phyloP scores from a whole-genome alignment of 2,113 vertebrate genomes.

The Zapus hudsonius region DNA sequence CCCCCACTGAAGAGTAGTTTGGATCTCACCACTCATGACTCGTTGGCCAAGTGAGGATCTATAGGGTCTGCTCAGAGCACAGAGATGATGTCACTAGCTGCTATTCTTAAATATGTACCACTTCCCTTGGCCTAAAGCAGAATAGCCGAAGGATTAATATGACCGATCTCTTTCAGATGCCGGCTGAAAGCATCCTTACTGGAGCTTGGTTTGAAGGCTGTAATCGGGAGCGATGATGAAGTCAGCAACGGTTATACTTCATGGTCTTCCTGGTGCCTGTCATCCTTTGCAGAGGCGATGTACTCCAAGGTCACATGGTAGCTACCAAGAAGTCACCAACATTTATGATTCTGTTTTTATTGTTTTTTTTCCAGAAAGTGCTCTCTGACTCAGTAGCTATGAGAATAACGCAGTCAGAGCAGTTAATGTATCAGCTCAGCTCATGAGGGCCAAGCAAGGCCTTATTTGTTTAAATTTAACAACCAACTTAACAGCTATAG shows the following conservation, averaged over 20 bases:
- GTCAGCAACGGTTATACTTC: not conserved
- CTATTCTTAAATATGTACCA: not conserved
- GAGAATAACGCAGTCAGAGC: fast-evolving
- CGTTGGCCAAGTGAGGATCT: not conserved
- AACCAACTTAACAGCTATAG: fast-evolving
- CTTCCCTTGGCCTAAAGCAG: not conserved
- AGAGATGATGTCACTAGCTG: not conserved
- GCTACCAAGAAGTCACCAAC: not conserved
- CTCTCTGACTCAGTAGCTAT: not conserved
- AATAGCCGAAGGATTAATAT: not conserved
- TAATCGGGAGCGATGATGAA: not conserved
- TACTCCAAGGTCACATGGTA: not conserved
- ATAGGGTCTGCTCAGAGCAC: fast-evolving
- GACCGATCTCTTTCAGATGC: not conserved
- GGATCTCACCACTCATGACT: not conserved
- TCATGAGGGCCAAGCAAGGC: fast-evolving
- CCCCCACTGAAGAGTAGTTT: not conserved
- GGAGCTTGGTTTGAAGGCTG: not conserved
- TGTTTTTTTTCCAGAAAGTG: not conserved
- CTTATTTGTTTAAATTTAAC: not conserved
- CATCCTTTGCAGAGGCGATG: not conserved
- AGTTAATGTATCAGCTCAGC: fast-evolving
- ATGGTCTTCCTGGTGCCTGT: not conserved
- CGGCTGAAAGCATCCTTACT: not conserved
- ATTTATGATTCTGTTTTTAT: not conserved